Conservation (phyloP, 1,140 invertebrate species). For the Drosophila pseudoobscura region DNA sequence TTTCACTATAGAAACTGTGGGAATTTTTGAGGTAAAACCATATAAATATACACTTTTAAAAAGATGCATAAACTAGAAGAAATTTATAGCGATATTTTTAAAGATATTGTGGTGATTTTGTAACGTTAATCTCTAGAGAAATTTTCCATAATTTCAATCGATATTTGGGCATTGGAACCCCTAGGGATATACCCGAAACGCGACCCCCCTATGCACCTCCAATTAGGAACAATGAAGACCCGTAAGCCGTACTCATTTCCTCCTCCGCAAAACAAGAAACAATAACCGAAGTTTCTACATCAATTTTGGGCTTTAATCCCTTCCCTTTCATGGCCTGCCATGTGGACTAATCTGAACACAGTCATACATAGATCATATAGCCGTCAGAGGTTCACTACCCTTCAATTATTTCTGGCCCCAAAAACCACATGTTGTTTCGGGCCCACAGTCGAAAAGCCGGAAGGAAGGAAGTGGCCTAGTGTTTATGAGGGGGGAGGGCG, state of each 20-base stretch:
- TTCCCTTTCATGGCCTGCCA: slow-evolving; percentile 5
- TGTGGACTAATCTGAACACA: slow-evolving; percentile 9
- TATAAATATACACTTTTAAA: too few species aligned
- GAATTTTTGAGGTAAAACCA: background rate
- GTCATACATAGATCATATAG: slow-evolving; percentile 19
- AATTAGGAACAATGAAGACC: too few species aligned
- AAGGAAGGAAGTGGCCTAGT: slow-evolving; percentile 35
- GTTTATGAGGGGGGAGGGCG: slow-evolving; percentile 9
- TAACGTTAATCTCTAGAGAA: background rate
- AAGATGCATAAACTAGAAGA: too few species aligned
- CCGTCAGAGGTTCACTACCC: slow-evolving; percentile 17
- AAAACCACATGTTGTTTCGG: slow-evolving; percentile 11
- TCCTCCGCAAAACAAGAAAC: too few species aligned
- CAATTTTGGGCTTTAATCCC: slow-evolving; percentile 13
- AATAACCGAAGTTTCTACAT: background rate
- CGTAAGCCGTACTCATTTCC: too few species aligned
- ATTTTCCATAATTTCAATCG: too few species aligned
- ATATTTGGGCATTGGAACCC: too few species aligned
- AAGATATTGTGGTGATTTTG: too few species aligned
- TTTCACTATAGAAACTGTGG: too few species aligned
- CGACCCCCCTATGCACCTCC: too few species aligned
- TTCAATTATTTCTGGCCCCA: slow-evolving; percentile 45
- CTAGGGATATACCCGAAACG: too few species aligned
- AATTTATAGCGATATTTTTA: too few species aligned
- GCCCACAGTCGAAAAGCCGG: slow-evolving; percentile 14